Base-by-base conservation (phyloP, 2,113 vertebrate species). In the Hippocampus comes region DNA sequence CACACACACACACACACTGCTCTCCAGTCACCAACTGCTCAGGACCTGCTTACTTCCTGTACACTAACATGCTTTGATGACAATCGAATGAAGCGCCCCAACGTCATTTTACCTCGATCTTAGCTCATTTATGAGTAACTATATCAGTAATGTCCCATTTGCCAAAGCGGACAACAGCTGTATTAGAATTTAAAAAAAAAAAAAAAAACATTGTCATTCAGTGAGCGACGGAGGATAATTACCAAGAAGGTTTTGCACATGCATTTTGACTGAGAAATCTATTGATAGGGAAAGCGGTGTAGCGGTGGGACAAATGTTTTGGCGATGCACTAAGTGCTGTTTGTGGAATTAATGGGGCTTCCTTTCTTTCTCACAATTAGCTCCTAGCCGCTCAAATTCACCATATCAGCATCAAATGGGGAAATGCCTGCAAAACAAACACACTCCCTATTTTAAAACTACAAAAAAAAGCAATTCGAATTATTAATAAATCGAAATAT, bases 31-130 rank as follows among this genome's bases (percentile, higher is more conserved):
- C 77, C 70, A 71, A 71, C 77, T 72, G 66, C 9, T 25, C 68
- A 7, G 72, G 63, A 21, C 42, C 71, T 70, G 77, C 79, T 63
- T 72, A 76, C 82, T 55, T 82, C 76, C 73, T 87, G 74, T 71
- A 75, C 82, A 85, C 64, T 73, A 78, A 34, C 74, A 25, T 60
- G 65, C 55, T 53, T 72, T 67, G 71, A 11, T 20, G 70, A 46
- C 75, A 69, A 18, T 48, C 21, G n/a, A 9, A 23, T 55, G 7
- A 55, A 81, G 46, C 2, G 5, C 41, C 27, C 69, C 69, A 48
- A 49, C 64, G 59, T 68, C 78, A 77, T 23, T 82, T 83, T 79
- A 71, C 42, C 61, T 76, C 46, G 59, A n/a, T 63, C 70, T 79
- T 70, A 60, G 64, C 67, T 78, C 66, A 43, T 77, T 78, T 81